Conservation (phyloP, 2,113 vertebrate genomes). For the Pseudorasbora parva region DNA sequence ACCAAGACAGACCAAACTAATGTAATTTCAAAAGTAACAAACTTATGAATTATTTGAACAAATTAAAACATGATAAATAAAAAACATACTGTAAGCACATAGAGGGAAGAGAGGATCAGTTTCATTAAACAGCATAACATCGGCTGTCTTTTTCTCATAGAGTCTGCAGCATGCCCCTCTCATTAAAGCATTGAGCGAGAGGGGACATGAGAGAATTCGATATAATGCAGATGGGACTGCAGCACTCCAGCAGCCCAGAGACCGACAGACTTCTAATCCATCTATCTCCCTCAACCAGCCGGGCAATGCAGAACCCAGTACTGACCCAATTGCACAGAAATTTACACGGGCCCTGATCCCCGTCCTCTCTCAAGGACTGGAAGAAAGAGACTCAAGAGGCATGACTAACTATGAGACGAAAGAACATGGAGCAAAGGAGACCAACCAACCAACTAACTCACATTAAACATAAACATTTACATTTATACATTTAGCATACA, state of each 20-base stretch:
- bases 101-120: not conserved
- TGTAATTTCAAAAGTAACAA: not conserved
- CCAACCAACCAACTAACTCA: not conserved
- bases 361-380: constrained; percentile 41
- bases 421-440: not conserved
- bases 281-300: constrained; percentile 52
- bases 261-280: constrained; percentile 56
- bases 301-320: constrained; percentile 32
- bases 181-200: constrained; percentile 13
- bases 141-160: not conserved
- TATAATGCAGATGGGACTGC: constrained; percentile 45
- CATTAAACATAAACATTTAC: constrained; percentile 5
- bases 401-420: not conserved
- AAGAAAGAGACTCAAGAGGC: not conserved
- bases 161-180: constrained; percentile 37
- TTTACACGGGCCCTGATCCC: constrained; percentile 28
- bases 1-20: not conserved
- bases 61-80: not conserved
- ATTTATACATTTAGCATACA: not conserved
- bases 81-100: not conserved
- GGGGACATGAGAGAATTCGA: not conserved
- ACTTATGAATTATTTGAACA: not conserved
- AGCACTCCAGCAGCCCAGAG: constrained; percentile 23
- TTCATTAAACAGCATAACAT: not conserved
- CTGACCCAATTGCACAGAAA: constrained; percentile 47